Base-by-base conservation (phyloP, 1,140 invertebrate species). In the Drosophila kikkawai region DNA sequence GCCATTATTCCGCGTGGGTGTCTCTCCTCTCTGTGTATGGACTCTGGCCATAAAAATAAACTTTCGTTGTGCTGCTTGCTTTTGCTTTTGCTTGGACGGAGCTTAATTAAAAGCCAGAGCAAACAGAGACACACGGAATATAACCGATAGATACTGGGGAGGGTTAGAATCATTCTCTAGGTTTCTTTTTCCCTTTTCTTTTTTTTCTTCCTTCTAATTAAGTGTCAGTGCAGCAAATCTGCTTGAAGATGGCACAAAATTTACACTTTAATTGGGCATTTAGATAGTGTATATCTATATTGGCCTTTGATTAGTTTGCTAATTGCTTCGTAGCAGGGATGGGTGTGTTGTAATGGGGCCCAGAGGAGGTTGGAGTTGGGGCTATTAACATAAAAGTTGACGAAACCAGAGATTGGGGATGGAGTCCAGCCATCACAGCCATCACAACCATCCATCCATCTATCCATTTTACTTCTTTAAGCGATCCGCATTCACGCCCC, bases 221-320 rank as follows among this genome's bases (percentile, higher is more conserved):
- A 90, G 80, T 88, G 84, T 80, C 85, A 88, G 82, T 88, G 84
- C 82, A 8, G 26, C 44, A 58, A 80, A 80, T 79, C 81, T 80
- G 56, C 67, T 37, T 42, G 26, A 64, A 64, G 58, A 73, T 68
- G 68, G 58, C 58, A 53, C 41, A 29, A 77, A 77, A 77, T 83
- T 83, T 87, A 87, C 76, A 87, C 80, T 87, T 83, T 87, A 87
- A 88, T 87, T 83, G 82, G 79, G 65, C 77, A 80, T 88, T 87
- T 61, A 74, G 80, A 88, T 83, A 86, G 67, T 79, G 68, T 75
- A 67, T 85, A 37, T 34, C 32, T 60, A 36, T 75, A 42, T 42
- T 64, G 77, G 78, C 48, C 65, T 86, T 86, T 85, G 82, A 85
- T 85, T 86, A 85, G 82, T 74, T 74, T 74, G 37, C 65, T 75